Percentiles rank a stretch among this genome's conserved stretches.
Evolutionary conservation across 37 sponge, comb jelly and placozoan species (phyloP).

Genomic region (Aplysina aerophoba): DNA sequence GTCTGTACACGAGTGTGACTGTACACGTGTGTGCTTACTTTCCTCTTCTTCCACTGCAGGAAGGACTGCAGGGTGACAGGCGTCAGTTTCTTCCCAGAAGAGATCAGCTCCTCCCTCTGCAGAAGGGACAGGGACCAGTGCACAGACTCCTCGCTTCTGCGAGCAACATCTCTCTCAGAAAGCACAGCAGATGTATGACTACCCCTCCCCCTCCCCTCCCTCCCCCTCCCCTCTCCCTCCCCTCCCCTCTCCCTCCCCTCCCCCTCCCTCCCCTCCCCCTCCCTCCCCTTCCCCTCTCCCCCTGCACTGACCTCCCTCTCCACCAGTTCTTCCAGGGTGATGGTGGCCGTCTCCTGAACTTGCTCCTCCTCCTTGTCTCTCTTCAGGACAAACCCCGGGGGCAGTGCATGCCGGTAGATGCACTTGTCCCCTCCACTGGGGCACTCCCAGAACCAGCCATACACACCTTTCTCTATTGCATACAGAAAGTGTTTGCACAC

Average conservation of each 20-base stretch:
- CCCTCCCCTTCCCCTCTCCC: background rate
- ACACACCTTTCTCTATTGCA: constrained; percentile 95
- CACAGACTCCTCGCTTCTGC: too few relatives aligned
- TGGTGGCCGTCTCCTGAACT: constrained; percentile 55
- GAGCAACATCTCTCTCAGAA: too few relatives aligned
- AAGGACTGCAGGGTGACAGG: constrained; percentile 86
- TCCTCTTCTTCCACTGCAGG: constrained; percentile 87
- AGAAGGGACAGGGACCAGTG: background rate
- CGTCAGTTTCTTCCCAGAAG: constrained; percentile 66
- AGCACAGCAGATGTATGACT: background rate
- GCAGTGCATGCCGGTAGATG: constrained; percentile 95
- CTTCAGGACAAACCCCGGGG: constrained; percentile 97
- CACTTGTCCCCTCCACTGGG: constrained; percentile 94
- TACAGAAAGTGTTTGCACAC: constrained; percentile 96
- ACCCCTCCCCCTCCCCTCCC: background rate
- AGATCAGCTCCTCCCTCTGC: constrained; percentile 72
- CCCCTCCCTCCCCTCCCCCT: background rate
- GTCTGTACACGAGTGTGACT: background rate
- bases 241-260: constrained; percentile 86
- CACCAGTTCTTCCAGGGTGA: constrained; percentile 93
- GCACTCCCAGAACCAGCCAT: constrained; percentile 99
- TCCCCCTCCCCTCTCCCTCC: background rate
- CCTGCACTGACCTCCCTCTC: constrained; percentile 81
- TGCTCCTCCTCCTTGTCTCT: constrained; percentile 70
- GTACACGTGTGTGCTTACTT: constrained; percentile 56